phyloP scores from a whole-genome alignment of 2,113 vertebrate species.

The Symphodus melops region DNA sequence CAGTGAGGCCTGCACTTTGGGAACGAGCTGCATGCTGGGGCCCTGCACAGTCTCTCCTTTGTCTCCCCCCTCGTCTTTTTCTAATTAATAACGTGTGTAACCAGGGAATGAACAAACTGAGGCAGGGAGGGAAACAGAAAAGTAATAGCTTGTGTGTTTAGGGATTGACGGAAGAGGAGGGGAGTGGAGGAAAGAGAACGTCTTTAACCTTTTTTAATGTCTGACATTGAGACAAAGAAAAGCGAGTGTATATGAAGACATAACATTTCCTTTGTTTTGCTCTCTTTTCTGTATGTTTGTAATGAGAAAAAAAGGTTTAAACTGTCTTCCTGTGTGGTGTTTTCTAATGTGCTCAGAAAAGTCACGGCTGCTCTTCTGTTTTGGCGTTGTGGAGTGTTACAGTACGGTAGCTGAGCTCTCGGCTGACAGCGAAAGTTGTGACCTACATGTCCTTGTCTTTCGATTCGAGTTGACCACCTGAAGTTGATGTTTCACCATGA shows the following conservation, averaged over 20 bases:
- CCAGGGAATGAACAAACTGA: constrained; percentile 42
- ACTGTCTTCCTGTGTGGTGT: too few relatives aligned
- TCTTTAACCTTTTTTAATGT: background rate
- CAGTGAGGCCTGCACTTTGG: constrained; percentile 14
- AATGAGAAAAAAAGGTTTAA: too few relatives aligned
- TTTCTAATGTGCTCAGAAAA: too few relatives aligned
- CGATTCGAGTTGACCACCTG: too few relatives aligned
- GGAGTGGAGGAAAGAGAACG: background rate
- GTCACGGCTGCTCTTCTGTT: too few relatives aligned
- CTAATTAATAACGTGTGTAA: constrained; percentile 62
- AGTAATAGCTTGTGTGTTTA: constrained; percentile 52
- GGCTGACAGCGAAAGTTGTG: too few relatives aligned
- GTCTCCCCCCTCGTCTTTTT: constrained; percentile 38
- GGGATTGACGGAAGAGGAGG: constrained; percentile 23
- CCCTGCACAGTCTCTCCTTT: constrained; percentile 5
- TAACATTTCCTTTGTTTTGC: background rate
- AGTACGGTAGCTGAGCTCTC: too few relatives aligned
- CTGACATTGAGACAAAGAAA: background rate
- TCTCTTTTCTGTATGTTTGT: too few relatives aligned
- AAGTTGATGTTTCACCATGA: too few relatives aligned
- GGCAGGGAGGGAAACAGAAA: background rate
- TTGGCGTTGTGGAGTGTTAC: too few relatives aligned
- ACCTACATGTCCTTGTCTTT: too few relatives aligned
- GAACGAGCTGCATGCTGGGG: constrained; percentile 36
- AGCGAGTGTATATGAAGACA: background rate